Conservation (phyloP, 1,140 invertebrate species). For the Latrodectus geometricus region DNA sequence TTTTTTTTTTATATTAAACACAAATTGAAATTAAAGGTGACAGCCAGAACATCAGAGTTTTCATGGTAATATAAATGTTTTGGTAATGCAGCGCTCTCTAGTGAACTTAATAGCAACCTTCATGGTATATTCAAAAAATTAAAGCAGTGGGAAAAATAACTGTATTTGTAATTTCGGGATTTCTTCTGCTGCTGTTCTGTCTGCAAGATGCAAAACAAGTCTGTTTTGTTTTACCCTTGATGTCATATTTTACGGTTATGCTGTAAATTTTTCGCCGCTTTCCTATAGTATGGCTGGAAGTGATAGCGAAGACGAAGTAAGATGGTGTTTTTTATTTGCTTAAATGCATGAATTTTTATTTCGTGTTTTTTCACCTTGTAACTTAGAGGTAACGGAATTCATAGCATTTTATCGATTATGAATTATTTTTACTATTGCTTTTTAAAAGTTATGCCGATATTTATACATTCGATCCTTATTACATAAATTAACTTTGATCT, state of each 20-base stretch:
- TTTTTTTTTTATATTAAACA: too few species aligned
- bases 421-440: not conserved
- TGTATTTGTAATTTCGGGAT: not conserved
- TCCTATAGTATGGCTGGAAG: constrained; percentile 6
- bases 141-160: not conserved
- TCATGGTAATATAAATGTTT: too few species aligned
- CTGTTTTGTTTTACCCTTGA: not conserved
- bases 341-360: not conserved
- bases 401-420: not conserved
- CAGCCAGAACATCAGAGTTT: too few species aligned
- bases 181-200: not conserved
- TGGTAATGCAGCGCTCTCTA: too few species aligned
- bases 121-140: not conserved
- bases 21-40: too few species aligned
- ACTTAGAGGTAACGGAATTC: not conserved
- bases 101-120: not conserved
- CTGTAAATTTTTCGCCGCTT: not conserved
- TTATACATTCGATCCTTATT: not conserved
- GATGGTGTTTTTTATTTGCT: too few species aligned
- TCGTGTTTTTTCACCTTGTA: not conserved
- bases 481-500: not conserved
- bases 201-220: not conserved
- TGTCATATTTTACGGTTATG: not conserved
- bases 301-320: constrained; percentile 53
- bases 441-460: not conserved